Base-by-base conservation (phyloP, 2,113 vertebrate genomes). In the Gracilinanus agilis region DNA sequence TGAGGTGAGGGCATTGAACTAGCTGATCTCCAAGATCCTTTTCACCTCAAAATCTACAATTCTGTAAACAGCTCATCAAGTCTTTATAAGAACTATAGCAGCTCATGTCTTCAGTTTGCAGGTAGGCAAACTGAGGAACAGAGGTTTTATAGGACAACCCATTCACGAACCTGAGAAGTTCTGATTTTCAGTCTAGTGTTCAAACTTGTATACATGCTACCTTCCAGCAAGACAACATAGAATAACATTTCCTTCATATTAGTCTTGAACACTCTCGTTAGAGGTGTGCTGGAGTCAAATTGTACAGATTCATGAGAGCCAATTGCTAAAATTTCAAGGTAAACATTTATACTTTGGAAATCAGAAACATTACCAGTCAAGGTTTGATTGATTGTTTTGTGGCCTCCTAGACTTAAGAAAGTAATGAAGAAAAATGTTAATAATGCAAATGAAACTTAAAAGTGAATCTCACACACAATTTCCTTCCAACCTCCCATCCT, bases 11-110 rank as follows among this genome's bases (percentile, higher is more conserved):
- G 40, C 40, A 83, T 23, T 40, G n/a, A 83, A 21, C 34, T 83
- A 40, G 16, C 21, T 83, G 67, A 83, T n/a, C 7, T 83, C 34
- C n/a, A 13, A 83, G n/a, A 34, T 19, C n/a, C n/a, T 6, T 40
- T 5, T 10, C n/a, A 40, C 16, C 19, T 40, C 16, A 83, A 83
- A 83, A 83, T 40, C n/a, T 83, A 83, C 2, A 83, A 40, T 83
- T 83, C 34, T 83, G 6, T 21, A 19, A 83, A 83, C 90, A 6
- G 21, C 67, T 94, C 89, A 40, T 21, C 44, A 58, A n/a, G 89
- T 55, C 44, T 40, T 92, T 90, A 90, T 88, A 92, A 95, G 93
- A 89, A 55, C 19, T 1, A 23, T 83, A 89, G 53, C n/a, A 92
- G 27, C 16, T 40, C 24, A 53, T 44, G 75, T 27, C 89, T 3